Conservation (phyloP, 2,113 vertebrate species). For the Hepsetus odoe region DNA sequence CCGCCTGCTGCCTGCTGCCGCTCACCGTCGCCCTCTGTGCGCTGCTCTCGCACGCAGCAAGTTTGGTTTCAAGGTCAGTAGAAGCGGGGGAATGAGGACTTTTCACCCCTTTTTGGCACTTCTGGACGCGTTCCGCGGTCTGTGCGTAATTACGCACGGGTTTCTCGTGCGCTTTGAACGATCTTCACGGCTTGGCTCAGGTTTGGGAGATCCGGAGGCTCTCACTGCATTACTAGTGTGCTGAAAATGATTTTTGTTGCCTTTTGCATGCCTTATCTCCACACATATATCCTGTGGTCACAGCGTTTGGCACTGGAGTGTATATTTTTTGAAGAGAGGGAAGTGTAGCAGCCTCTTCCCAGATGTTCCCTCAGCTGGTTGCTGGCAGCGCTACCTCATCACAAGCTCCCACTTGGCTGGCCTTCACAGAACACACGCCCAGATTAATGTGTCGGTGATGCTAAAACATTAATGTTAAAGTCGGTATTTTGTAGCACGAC, state of each 20-base stretch:
- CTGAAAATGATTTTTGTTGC: neutral
- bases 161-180: neutral
- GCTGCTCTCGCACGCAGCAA: conserved; percentile 80
- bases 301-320: neutral
- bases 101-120: neutral
- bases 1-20: conserved; percentile 78
- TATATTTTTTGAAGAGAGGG: neutral
- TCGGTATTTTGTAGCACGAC: neutral
- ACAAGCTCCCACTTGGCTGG: conserved; percentile 44
- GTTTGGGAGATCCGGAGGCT: rapidly evolving
- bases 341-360: conserved; percentile 27
- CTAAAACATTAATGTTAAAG: neutral
- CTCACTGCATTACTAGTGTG: too few species aligned
- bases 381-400: conserved; percentile 49
- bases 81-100: neutral
- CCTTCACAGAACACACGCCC: conserved; percentile 18
- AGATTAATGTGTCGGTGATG: neutral
- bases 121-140: neutral
- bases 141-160: conserved; percentile 35
- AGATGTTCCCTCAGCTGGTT: conserved; percentile 46
- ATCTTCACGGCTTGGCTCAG: neutral
- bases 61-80: conserved; percentile 90
- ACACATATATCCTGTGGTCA: neutral
- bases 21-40: conserved; percentile 77
- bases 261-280: neutral